Percentiles rank a stretch among this genome's conserved stretches.
These are phyloP conservation scores for Macrocentrus cingulum DNA, from an alignment of 1,140 invertebrate species.

Conservation along the genomic window DNA sequence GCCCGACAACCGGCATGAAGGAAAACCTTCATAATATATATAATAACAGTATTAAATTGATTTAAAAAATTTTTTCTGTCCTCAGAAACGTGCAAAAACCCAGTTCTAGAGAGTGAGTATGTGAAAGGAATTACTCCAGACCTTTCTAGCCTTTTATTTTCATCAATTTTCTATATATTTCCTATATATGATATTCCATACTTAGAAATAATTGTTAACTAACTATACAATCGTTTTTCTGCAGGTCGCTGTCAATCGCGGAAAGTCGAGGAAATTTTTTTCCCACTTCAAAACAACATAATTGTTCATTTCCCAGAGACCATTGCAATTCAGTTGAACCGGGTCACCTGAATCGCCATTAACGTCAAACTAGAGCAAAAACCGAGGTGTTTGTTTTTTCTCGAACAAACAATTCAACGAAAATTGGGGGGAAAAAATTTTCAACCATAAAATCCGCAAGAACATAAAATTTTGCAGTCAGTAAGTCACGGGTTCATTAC, in stretches of 20 bases:
- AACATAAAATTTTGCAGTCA: too few relatives aligned
- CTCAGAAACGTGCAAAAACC: background rate
- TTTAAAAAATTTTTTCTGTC: background rate
- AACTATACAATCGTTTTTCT: background rate
- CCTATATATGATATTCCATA: background rate
- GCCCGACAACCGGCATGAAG: background rate
- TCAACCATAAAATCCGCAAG: too few relatives aligned
- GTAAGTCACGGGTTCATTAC: constrained; percentile 1
- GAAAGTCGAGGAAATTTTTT: too few relatives aligned
- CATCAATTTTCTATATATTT: background rate
- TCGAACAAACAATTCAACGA: too few relatives aligned
- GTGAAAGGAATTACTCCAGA: constrained; percentile 3
- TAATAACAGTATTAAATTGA: too few relatives aligned
- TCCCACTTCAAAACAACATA: too few relatives aligned
- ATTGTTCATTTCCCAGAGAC: too few relatives aligned
- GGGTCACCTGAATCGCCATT: too few relatives aligned
- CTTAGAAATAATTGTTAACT: background rate
- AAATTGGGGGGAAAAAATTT: too few relatives aligned
- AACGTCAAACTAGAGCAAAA: too few relatives aligned
- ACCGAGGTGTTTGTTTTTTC: too few relatives aligned
- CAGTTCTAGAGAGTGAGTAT: constrained; percentile 9
- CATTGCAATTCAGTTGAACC: too few relatives aligned
- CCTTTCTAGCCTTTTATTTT: constrained; percentile 5
- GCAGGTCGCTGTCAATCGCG: background rate
- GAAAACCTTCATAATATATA: background rate